A percentile compares a stretch with the other conserved stretches of the same genome.
Conservation (phyloP, 2,888 invertebrate species). For the Eucriotettix oculatus region DNA sequence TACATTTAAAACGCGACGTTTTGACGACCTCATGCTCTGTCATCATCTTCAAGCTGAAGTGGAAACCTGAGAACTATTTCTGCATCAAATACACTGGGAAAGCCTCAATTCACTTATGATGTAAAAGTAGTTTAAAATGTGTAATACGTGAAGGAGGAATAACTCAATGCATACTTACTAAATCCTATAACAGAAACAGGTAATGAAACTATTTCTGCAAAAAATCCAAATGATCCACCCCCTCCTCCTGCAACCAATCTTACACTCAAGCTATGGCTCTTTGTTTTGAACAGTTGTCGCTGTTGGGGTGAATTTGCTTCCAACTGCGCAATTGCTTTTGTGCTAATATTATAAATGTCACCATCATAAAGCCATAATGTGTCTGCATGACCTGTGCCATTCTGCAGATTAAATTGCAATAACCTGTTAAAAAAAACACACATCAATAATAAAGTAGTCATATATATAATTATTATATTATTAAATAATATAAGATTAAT, state of each 20-base stretch:
- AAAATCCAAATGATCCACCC: constrained; percentile 84
- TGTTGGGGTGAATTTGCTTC: constrained; percentile 27
- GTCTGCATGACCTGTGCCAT: constrained; percentile 68
- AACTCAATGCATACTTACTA: constrained; percentile 41
- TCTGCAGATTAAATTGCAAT: constrained; percentile 81
- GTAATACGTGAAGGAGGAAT: neutral
- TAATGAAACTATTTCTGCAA: constrained; percentile 89
- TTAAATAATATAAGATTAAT: too few relatives aligned
- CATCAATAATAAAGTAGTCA: too few relatives aligned
- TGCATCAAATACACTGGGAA: too few relatives aligned
- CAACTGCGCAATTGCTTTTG: constrained; percentile 42
- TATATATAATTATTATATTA: too few relatives aligned
- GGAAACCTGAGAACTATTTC: too few relatives aligned
- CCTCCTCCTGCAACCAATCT: constrained; percentile 91
- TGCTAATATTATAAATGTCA: constrained; percentile 71
- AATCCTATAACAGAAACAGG: constrained; percentile 84
- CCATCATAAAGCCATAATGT: constrained; percentile 80
- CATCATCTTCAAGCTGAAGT: too few relatives aligned
- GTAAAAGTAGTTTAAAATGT: too few relatives aligned
- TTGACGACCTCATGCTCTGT: too few relatives aligned
- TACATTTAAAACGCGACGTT: too few relatives aligned
- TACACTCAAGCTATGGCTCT: constrained; percentile 67
- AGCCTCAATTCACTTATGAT: too few relatives aligned
- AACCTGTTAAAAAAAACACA: constrained; percentile 33
- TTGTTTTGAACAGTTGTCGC: constrained; percentile 48